Base-by-base conservation (phyloP, 2,113 vertebrate genomes). In the Marcusenius ussheri region DNA sequence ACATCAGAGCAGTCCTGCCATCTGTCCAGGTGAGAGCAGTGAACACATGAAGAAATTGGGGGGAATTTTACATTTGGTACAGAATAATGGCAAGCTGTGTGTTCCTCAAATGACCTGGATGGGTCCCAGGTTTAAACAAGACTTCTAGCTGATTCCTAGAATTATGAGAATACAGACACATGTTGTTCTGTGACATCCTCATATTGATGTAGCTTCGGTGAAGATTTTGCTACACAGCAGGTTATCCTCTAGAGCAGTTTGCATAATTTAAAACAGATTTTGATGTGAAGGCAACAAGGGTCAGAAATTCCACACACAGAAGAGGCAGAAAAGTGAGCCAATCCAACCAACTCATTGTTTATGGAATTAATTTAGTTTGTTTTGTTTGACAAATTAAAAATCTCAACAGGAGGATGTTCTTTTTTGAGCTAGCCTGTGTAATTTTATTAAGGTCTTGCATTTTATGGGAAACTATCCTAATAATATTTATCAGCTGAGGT, bases 121-220 rank as follows among this genome's bases (percentile, higher is more conserved):
- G 45, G 31, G 27, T 19, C 31, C 13, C 17, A 56, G 50, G n/a
- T 49, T 19, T 1, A 87, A 53, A 47, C 27, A 39, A 46, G 83
- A 53, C 50, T 39, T 87, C 50, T 27, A 50, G n/a, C 27, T 35
- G 50, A 31, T 53, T 15, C 85, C 42, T 17, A n/a, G 9, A 74
- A 74, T 27, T 88, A 74, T 3, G 88, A 47, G 24, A n/a, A n/a
- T 89, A 91, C 74, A 83, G 77, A 88, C 56, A 70, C 53, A 5
- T 35, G 90, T 88, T 92, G 90, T 87, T 91, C 91, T 91, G 92
- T 92, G 90, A 92, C 91, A 90, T 92, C 91, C 91, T 91, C 91
- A 47, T 93, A 89, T 91, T 91, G 90, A 92, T 91, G 92, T 39
- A 35, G 88, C 89, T 91, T 91, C 87, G 66, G 66, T 56, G 90